Base-by-base conservation (phyloP, 2,797 vertebrate genomes). In the Enteromius radiatus region DNA sequence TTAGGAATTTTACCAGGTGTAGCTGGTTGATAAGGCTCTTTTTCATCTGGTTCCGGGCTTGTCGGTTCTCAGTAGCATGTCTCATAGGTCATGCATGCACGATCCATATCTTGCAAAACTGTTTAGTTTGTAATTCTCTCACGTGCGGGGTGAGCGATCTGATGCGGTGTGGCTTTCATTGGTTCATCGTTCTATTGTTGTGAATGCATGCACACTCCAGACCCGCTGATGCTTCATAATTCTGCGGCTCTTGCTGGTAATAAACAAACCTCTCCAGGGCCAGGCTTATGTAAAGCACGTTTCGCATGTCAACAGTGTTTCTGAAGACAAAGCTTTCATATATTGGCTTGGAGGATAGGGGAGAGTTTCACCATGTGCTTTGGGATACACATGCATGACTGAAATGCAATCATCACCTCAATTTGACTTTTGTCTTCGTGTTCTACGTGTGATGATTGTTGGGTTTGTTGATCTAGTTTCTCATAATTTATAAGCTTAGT, bases 41-140 rank as follows among this genome's bases (percentile, higher is more conserved):
- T 81, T 41, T 36, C 26, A 47, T 77, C 36, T 67, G n/a, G 9
- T 26, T 10, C 33, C 41, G 14, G 8, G 49, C 31, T 59, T 68
- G 65, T 68, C 26, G 68, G 64, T 33, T 69, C 75, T 33, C 69
- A 64, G 70, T 11, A 71, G 19, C 31, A 3, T 63, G 56, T 64
- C 54, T 79, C 38, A 28, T 33, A 52, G 54, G 43, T 84, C 76
- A 65, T 73, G 59, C n/a, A 52, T 65, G 76, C 26, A 8, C 17
- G 59, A 84, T 79, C 56, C 65, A 74, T 83, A 78, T 82, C 45
- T 71, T 64, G 56, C 73, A 65, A 71, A 83, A 54, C 41, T 73
- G 43, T 65, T 73, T 78, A 41, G 76, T 84, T 84, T 64, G 68
- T 54, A 84, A 73, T 65, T 78, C 76, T 2, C 56, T 79, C 82